Percentiles rank a stretch among this genome's conserved stretches.
Conservation (phyloP, 1,140 invertebrate species). For the Drosophila obscura region DNA sequence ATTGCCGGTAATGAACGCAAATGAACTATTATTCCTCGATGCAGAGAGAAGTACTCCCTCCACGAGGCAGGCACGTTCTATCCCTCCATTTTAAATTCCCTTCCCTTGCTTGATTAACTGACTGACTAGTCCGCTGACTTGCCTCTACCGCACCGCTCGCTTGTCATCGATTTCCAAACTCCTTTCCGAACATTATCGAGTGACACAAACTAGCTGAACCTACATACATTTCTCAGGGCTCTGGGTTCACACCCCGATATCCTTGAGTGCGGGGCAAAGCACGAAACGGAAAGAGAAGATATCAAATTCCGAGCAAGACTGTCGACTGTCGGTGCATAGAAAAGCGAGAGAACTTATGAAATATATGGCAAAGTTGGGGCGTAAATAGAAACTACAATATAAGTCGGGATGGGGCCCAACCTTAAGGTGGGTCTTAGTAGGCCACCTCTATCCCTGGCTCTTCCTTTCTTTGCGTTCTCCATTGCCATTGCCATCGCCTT, state of each 20-base stretch:
- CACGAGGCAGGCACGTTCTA: too few species aligned
- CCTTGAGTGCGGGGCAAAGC: slow-evolving; percentile 18
- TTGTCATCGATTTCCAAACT: slow-evolving; percentile 45
- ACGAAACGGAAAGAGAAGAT: slow-evolving; percentile 14
- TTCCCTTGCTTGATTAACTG: background rate
- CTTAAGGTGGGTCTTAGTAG: slow-evolving; percentile 12
- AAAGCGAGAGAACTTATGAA: slow-evolving; percentile 53
- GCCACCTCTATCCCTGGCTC: background rate
- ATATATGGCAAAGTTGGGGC: slow-evolving; percentile 60
- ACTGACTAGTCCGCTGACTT: background rate
- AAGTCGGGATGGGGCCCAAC: slow-evolving; percentile 13
- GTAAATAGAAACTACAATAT: slow-evolving; percentile 63
- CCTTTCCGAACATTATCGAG: slow-evolving; percentile 31
- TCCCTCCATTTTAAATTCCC: too few species aligned
- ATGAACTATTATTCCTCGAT: too few species aligned
- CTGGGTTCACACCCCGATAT: slow-evolving; percentile 18
- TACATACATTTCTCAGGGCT: slow-evolving; percentile 43
- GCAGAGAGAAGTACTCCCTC: too few species aligned
- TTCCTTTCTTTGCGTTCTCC: background rate
- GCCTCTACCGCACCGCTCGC: background rate
- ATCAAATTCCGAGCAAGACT: slow-evolving; percentile 37
- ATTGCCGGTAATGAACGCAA: too few species aligned
- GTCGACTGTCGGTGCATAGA: slow-evolving; percentile 15
- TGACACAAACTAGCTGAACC: slow-evolving; percentile 39
- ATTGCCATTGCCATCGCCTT: background rate